Evolutionary conservation across 2,113 vertebrate genomes (phyloP).

Genomic region (Misgurnus anguillicaudatus): DNA sequence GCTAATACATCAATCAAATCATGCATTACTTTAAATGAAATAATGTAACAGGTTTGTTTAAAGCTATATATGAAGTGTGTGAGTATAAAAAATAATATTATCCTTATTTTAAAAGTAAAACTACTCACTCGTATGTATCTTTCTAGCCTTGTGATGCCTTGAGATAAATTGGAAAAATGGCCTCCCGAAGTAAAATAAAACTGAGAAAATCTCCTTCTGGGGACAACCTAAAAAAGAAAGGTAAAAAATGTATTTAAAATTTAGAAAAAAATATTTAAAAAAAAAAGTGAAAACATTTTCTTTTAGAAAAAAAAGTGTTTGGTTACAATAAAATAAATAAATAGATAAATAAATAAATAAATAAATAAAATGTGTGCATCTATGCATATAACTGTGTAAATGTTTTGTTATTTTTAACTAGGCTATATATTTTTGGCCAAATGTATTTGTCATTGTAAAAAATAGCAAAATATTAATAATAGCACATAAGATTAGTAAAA

Average conservation of each 20-base stretch:
- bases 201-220: neutral
- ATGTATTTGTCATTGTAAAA: neutral
- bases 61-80: too few species aligned
- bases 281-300: neutral
- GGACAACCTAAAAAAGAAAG: neutral
- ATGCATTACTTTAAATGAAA: too few species aligned
- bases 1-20: too few species aligned
- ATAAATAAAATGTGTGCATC: too few species aligned
- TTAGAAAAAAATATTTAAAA: neutral
- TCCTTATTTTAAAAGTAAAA: too few species aligned
- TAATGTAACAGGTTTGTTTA: too few species aligned
- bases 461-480: neutral
- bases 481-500: neutral
- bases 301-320: neutral
- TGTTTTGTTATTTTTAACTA: neutral
- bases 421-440: neutral
- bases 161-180: neutral
- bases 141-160: rapidly evolving
- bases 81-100: too few species aligned
- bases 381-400: too few species aligned
- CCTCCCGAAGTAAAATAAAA: neutral
- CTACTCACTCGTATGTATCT: neutral
- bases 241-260: too few species aligned
- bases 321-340: neutral
- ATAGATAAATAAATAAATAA: neutral